Conservation (phyloP, 1,140 invertebrate genomes). For the Ladona fulva region DNA sequence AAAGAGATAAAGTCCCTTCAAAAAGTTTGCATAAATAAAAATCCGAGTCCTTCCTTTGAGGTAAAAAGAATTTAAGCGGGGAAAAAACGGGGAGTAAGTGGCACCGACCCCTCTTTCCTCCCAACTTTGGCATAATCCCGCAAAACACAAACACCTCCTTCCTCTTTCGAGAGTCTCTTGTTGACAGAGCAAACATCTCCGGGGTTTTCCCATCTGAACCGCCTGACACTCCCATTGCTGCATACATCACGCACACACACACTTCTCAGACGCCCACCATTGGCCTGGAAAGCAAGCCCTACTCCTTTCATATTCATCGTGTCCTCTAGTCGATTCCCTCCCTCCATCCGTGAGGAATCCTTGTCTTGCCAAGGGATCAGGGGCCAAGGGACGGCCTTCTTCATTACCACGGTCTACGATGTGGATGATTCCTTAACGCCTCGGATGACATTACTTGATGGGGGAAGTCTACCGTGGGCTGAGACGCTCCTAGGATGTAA, state of each 20-base stretch:
- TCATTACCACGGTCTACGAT: background rate
- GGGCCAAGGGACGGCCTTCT: background rate
- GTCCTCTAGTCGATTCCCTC: background rate
- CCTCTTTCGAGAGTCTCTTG: background rate
- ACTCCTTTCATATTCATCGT: background rate
- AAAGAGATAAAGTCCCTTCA: no score
- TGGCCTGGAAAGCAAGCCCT: background rate
- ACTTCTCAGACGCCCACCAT: background rate
- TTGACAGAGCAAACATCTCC: slow-evolving; percentile 1
- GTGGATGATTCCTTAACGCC: background rate
- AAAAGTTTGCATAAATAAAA: no score
- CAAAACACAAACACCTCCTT: background rate
- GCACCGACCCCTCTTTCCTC: background rate
- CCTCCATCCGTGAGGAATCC: background rate
- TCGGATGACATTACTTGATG: background rate
- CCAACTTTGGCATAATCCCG: background rate
- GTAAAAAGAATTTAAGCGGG: no score
- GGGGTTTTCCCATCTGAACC: slow-evolving; percentile 2
- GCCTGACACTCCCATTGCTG: background rate
- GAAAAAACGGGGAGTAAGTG: background rate
- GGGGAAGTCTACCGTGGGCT: no score
- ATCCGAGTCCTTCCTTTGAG: no score
- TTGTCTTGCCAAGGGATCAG: background rate
- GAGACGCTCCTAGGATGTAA: background rate
- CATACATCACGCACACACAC: background rate